phyloP scores from a whole-genome alignment of 1,140 invertebrate species.

The Pseudomyrmex cubaensis region DNA sequence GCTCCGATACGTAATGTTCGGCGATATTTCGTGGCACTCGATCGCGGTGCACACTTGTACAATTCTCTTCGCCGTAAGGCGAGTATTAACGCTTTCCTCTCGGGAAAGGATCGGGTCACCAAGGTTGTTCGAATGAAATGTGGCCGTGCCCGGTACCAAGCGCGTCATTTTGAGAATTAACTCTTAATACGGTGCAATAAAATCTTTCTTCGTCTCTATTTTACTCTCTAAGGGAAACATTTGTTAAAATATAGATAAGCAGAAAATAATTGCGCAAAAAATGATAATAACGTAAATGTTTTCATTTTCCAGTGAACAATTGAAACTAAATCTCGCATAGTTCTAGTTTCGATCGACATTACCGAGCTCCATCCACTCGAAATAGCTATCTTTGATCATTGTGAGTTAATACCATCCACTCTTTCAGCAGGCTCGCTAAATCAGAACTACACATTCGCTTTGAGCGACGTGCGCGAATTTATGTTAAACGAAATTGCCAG shows the following conservation, averaged over 20 bases:
- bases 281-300: not conserved
- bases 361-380: not conserved
- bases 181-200: not conserved
- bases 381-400: conserved; percentile 25
- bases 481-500: conserved; percentile 28
- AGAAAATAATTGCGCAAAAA: not conserved
- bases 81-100: conserved; percentile 46
- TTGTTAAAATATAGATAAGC: no score
- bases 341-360: not conserved
- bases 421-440: conserved; percentile 29
- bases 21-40: conserved; percentile 55
- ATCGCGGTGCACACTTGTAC: conserved; percentile 48
- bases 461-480: conserved; percentile 39
- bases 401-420: not conserved
- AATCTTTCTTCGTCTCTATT: not conserved
- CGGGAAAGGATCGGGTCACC: not conserved
- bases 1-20: conserved; percentile 54
- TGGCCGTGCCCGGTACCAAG: not conserved
- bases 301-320: not conserved
- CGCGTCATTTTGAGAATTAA: conserved; percentile 33
- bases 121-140: conserved; percentile 23
- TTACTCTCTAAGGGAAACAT: no score
- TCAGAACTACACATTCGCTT: not conserved
- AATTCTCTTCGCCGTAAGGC: conserved; percentile 37
- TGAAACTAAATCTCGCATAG: not conserved